A percentile compares a stretch with the other conserved stretches of the same genome.
Conservation (phyloP, 2,797 vertebrate genomes). For the Molothrus aeneus region DNA sequence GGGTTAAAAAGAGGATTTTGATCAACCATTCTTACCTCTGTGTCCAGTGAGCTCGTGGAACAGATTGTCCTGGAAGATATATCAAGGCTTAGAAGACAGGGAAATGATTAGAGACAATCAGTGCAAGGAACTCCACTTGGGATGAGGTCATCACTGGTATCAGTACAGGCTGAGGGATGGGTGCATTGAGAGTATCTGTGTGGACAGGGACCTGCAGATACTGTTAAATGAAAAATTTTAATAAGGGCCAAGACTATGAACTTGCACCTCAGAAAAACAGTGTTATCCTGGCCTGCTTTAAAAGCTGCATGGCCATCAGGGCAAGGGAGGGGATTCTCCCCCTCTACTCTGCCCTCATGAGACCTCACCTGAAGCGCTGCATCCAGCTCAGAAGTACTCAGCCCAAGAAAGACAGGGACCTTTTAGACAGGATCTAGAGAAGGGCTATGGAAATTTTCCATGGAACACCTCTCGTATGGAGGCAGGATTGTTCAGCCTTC, state of each 20-base stretch:
- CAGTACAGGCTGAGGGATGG: no score
- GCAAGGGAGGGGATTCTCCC: neutral
- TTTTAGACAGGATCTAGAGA: neutral
- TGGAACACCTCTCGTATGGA: neutral
- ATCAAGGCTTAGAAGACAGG: neutral
- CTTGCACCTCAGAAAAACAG: neutral
- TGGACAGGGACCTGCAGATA: neutral
- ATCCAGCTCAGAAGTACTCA: neutral
- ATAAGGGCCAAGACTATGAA: neutral
- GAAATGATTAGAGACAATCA: neutral
- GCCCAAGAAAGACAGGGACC: neutral
- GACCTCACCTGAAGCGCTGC: neutral
- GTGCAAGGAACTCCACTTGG: neutral
- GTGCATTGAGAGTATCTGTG: neutral
- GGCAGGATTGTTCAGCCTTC: neutral
- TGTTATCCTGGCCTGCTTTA: rapidly evolving
- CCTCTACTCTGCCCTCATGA: neutral
- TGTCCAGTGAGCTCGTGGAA: neutral
- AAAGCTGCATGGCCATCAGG: neutral
- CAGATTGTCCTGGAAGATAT: neutral
- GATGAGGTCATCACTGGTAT: no score
- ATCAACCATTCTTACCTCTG: neutral
- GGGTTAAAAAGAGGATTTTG: neutral
- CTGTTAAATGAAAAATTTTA: neutral
- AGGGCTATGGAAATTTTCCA: neutral